Conservation (phyloP, 2,797 vertebrate genomes). For the Furcifer pardalis region DNA sequence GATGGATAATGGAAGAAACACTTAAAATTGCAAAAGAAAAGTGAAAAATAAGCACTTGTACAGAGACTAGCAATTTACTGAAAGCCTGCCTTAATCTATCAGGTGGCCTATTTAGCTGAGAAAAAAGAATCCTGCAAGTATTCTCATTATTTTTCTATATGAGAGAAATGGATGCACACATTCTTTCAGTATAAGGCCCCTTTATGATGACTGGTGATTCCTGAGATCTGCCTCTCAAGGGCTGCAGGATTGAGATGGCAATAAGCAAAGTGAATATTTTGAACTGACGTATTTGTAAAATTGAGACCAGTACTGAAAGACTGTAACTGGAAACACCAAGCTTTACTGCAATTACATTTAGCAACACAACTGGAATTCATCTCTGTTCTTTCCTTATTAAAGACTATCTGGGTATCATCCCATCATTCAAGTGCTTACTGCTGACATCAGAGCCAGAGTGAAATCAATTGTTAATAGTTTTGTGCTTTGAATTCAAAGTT, state of each 20-base stretch:
- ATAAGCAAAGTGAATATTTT: background rate
- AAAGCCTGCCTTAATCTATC: too few relatives aligned
- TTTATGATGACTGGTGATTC: too few relatives aligned
- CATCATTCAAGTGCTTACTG: slow-evolving; percentile 44
- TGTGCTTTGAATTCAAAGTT: slow-evolving; percentile 67
- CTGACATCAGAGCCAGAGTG: slow-evolving; percentile 41
- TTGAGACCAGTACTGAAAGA: background rate
- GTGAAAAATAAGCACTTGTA: too few relatives aligned
- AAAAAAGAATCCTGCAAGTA: too few relatives aligned
- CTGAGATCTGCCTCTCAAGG: too few relatives aligned
- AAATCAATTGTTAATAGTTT: slow-evolving; percentile 65
- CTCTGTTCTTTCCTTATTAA: slow-evolving; percentile 22
- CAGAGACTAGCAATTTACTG: too few relatives aligned
- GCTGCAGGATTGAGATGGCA: background rate
- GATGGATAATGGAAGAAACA: too few relatives aligned
- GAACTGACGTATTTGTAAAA: background rate
- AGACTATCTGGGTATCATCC: background rate
- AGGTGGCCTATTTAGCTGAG: too few relatives aligned
- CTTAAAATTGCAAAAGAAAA: too few relatives aligned
- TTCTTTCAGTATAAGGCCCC: too few relatives aligned
- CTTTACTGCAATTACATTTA: slow-evolving; percentile 1
- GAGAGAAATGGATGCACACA: too few relatives aligned
- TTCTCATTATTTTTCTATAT: too few relatives aligned
- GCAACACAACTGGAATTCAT: slow-evolving; percentile 1
- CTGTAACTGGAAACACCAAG: background rate